These are phyloP conservation scores for Drosophila miranda DNA, from an alignment of 1,140 invertebrate genomes.

Conservation along the genomic window DNA sequence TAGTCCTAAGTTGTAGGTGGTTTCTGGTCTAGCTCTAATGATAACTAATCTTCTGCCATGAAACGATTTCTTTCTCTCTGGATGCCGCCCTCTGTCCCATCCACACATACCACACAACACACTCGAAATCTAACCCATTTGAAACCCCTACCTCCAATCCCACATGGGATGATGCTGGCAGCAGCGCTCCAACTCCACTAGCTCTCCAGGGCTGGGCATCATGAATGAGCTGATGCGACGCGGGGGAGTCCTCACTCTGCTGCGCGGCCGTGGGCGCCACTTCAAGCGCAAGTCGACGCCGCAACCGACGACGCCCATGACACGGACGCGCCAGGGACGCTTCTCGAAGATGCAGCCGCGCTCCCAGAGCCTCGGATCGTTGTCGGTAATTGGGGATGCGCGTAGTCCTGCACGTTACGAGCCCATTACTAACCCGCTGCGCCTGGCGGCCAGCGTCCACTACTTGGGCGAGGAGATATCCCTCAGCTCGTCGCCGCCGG, in stretches of 20 bases:
- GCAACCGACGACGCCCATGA: conserved; percentile 70
- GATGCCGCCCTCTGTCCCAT: conserved; percentile 43
- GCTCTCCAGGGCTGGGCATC: conserved; percentile 73
- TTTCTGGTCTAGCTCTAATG: conserved; percentile 14
- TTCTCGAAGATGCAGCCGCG: conserved; percentile 72
- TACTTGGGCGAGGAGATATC: conserved; percentile 66
- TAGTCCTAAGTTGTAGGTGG: conserved; percentile 40
- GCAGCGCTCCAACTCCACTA: conserved; percentile 73
- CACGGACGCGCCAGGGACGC: conserved; percentile 53
- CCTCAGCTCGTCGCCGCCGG: conserved; percentile 36
- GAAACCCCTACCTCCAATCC: conserved; percentile 2
- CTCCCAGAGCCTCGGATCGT: conserved; percentile 78
- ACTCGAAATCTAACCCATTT: conserved; percentile 33
- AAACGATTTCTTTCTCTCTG: conserved; percentile 43
- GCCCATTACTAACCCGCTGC: conserved; percentile 79
- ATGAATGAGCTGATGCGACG: conserved; percentile 76
- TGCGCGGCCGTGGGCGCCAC: conserved; percentile 68
- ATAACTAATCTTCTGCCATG: conserved; percentile 37
- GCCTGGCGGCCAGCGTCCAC: conserved; percentile 71
- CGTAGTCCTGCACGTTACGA: conserved; percentile 75
- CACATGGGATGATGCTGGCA: conserved; percentile 8
- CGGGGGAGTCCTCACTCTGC: conserved; percentile 71
- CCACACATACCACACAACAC: conserved; percentile 16
- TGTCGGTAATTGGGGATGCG: conserved; percentile 77
- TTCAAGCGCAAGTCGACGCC: conserved; percentile 79